Conservation (phyloP, 1,140 invertebrate species). For the Lepeophtheirus salmonis region DNA sequence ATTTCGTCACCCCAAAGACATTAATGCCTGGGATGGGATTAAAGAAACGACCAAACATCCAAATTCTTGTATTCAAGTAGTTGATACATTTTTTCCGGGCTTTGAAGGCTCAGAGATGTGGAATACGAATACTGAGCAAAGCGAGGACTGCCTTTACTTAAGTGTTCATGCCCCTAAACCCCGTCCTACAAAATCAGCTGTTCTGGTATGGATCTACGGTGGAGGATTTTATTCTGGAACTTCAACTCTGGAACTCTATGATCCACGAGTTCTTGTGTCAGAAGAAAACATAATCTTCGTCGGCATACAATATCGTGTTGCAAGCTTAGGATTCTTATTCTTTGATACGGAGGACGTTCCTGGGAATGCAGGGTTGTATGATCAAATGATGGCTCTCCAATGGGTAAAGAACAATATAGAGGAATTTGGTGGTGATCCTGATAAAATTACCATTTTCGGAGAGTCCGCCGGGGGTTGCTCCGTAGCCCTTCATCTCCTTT, state of each 20-base stretch:
- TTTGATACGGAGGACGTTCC: slow-evolving; percentile 35
- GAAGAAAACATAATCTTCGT: slow-evolving; percentile 63
- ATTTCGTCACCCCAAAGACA: slow-evolving; percentile 61
- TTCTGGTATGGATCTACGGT: slow-evolving; percentile 72
- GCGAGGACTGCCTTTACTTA: slow-evolving; percentile 78
- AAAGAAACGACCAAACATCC: slow-evolving; percentile 55
- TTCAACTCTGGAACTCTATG: slow-evolving; percentile 66
- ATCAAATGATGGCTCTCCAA: slow-evolving; percentile 39
- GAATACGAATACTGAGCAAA: slow-evolving; percentile 77
- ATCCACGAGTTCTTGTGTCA: slow-evolving; percentile 61
- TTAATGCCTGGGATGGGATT: slow-evolving; percentile 54
- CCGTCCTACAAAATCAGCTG: slow-evolving; percentile 26
- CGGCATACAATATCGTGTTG: slow-evolving; percentile 69
- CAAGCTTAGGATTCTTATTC: slow-evolving; percentile 49
- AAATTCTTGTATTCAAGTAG: slow-evolving; percentile 74
- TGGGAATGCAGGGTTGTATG: slow-evolving; percentile 46
- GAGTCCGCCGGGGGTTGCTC: slow-evolving; percentile 75
- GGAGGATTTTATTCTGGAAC: slow-evolving; percentile 79
- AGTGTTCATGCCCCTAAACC: slow-evolving; percentile 70
- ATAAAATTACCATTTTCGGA: slow-evolving; percentile 31
- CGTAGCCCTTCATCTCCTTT: slow-evolving; percentile 78
- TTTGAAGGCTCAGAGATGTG: slow-evolving; percentile 84
- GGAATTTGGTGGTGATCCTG: slow-evolving; percentile 42
- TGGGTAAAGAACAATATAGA: slow-evolving; percentile 43
- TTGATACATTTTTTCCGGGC: slow-evolving; percentile 71